Base-by-base conservation (phyloP, 1,140 invertebrate genomes). In the Procambarus virginalis region DNA sequence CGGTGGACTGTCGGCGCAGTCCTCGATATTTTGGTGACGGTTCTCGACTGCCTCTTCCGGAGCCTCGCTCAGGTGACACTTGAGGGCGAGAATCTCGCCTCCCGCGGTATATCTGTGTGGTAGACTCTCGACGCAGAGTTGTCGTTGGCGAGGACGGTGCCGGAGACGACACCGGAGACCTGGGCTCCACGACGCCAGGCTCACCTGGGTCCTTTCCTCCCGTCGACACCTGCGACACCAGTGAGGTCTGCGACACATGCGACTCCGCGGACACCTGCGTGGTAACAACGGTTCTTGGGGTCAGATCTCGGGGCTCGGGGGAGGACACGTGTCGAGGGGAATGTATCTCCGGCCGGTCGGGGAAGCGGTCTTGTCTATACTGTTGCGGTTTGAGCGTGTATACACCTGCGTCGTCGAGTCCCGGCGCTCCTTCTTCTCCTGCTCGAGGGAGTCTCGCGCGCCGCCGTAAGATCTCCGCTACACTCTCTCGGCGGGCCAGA, bases 1-100 rank as follows among this genome's bases (percentile, higher is more conserved):
- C 96, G 6, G 97, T 97, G 12, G 97, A 96, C 94, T 98, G 97
- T 70, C 97, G 95, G 92, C 97, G 96, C 77, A 98, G 94, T 80
- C 97, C 95, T 81, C 96, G 94, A 93, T 97, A 96, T 90, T 94
- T 86, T 95, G 94, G 78, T 95, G 95, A 92, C 10, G 96, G 94
- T 93, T 97, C 96, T 55, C 92, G 81, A 82, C 92, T 92, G 64
- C 92, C 93, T 81, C 87, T 82, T 78, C 20, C 93, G 78, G 64
- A 93, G 68, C 91, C 90, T 95, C 94, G 64, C 94, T 95, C 86
- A 95, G 96, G 68, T 96, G 96, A 94, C 96, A 97, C 91, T n/a
- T 94, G 93, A 97, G 95, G 94, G 86, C 96, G 94, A 14, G 96
- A 97, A 93, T 97, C 96, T 88, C 96, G 94, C 76, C 96, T 94